These are phyloP conservation scores for Etheostoma cragini DNA, from an alignment of 2,113 vertebrate genomes.

Conservation along the genomic window DNA sequence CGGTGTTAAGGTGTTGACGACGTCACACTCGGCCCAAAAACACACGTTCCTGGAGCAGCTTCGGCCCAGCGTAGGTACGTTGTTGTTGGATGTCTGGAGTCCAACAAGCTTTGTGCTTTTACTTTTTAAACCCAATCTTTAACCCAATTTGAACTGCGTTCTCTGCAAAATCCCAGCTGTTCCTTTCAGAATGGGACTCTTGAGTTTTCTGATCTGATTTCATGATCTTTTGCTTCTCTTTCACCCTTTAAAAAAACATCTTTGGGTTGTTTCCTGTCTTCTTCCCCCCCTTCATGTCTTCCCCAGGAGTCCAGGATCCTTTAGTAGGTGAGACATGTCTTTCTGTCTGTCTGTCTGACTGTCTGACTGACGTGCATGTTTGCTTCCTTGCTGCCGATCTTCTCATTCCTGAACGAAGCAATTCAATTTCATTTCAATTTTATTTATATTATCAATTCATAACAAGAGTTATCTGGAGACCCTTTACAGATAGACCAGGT, in stretches of 20 bases:
- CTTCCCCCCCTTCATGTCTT: background rate
- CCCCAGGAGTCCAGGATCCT: constrained; percentile 80
- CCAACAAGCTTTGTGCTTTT: background rate
- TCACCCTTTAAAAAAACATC: background rate
- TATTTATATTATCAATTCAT: too few relatives aligned
- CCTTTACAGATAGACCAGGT: too few relatives aligned
- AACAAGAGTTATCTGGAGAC: too few relatives aligned
- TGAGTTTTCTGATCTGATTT: background rate
- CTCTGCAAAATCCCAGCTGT: background rate
- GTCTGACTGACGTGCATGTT: background rate
- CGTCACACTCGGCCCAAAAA: constrained; percentile 87
- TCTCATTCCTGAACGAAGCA: background rate
- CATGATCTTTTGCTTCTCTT: background rate
- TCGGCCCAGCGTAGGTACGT: constrained; percentile 84
- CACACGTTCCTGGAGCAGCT: constrained; percentile 91
- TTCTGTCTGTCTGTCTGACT: constrained; percentile 20
- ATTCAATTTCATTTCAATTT: too few relatives aligned
- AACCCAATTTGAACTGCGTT: background rate
- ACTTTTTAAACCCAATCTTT: background rate
- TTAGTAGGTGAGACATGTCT: constrained; percentile 78
- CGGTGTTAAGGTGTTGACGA: constrained; percentile 92
- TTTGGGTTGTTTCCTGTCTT: background rate
- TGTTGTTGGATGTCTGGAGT: background rate
- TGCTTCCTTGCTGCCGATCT: background rate
- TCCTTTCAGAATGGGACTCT: rapidly evolving